Evolutionary conservation across 2,797 vertebrate species (phyloP).

Genomic region (Muraenolepis orangiensis): DNA sequence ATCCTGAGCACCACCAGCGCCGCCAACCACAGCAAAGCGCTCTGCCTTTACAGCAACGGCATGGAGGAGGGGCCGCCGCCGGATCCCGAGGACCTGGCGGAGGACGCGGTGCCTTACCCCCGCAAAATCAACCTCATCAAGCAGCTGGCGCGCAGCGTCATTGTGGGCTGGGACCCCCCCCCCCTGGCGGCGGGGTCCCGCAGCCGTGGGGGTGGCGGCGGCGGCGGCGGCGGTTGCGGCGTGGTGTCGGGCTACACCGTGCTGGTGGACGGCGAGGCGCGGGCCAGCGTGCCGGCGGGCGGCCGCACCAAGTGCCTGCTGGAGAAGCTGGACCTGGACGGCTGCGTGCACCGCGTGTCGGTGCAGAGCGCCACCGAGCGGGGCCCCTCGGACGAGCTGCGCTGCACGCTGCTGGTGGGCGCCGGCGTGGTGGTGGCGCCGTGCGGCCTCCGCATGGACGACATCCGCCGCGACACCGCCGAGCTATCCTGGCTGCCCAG

Average conservation of each 20-base stretch:
- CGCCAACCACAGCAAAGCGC: too few relatives aligned
- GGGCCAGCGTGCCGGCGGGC: conserved; percentile 78
- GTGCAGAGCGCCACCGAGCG: conserved; percentile 85
- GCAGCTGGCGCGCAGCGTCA: conserved; percentile 95
- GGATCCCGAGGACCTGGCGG: conserved; percentile 84
- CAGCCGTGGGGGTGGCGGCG: too few relatives aligned
- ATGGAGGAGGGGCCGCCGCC: conserved; percentile 71
- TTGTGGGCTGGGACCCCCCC: conserved; percentile 95
- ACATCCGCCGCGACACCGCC: conserved; percentile 88
- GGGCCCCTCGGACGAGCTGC: conserved; percentile 87
- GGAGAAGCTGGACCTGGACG: conserved; percentile 90
- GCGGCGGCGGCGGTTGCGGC: conserved; percentile 92
- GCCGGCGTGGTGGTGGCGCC: conserved; percentile 91
- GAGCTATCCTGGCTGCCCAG: conserved; percentile 94
- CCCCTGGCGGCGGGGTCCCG: conserved; percentile 83
- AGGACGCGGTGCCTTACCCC: conserved; percentile 96
- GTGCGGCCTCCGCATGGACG: conserved; percentile 85
- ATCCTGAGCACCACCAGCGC: conserved; percentile 53
- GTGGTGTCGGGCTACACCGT: conserved; percentile 89
- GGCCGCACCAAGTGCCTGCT: conserved; percentile 87
- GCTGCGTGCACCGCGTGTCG: conserved; percentile 86
- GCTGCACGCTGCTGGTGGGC: conserved; percentile 91
- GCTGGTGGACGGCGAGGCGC: conserved; percentile 86
- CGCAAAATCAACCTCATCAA: conserved; percentile 95
- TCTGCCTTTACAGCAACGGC: conserved; percentile 78